These are phyloP conservation scores for Drosophila gunungcola DNA, from an alignment of 1,140 invertebrate genomes.

Conservation along the genomic window DNA sequence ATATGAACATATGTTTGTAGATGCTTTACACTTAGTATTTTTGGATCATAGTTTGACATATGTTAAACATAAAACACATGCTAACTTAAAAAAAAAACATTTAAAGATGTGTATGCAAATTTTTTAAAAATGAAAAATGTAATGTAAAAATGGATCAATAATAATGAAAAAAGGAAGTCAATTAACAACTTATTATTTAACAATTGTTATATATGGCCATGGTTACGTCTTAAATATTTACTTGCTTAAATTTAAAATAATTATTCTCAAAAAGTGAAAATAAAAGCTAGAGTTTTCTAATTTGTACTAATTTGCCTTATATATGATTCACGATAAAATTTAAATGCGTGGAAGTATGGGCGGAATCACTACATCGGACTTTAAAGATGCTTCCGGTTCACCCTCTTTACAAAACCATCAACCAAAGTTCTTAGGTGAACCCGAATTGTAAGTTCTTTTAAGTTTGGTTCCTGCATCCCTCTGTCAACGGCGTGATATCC, in stretches of 20 bases:
- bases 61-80: too few species aligned
- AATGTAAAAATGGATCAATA: too few species aligned
- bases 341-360: background rate
- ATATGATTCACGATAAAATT: background rate
- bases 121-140: too few species aligned
- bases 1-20: too few species aligned
- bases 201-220: too few species aligned
- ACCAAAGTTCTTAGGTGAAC: background rate
- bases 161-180: too few species aligned
- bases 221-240: too few species aligned
- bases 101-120: too few species aligned
- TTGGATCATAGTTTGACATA: too few species aligned
- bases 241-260: background rate
- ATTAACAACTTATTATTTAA: too few species aligned
- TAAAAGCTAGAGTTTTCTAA: background rate
- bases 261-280: background rate
- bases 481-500: conserved; percentile 10
- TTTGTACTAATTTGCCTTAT: background rate
- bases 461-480: conserved; percentile 1
- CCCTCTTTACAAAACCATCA: background rate
- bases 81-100: too few species aligned
- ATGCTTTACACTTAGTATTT: too few species aligned
- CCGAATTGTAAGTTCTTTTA: conserved; percentile 2
- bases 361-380: background rate
- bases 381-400: background rate